Percentiles rank a stretch among this genome's conserved stretches.
Evolutionary conservation across 1,140 invertebrate genomes (phyloP).

Genomic region (Reticulitermes speratus): DNA sequence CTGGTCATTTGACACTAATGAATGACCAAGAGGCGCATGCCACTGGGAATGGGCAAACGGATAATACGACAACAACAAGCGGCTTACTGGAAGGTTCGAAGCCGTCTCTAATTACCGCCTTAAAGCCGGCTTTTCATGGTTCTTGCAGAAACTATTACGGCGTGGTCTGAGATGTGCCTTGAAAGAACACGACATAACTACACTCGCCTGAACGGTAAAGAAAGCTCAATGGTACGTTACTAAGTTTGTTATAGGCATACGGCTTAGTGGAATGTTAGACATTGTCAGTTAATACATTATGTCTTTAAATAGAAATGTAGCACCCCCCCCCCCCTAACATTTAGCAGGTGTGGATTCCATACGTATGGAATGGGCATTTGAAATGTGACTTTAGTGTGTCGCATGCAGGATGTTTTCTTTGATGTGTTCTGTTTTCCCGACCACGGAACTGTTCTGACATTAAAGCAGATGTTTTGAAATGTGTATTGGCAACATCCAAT

Average conservation of each 20-base stretch:
- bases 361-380: not conserved
- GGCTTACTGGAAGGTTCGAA: not conserved
- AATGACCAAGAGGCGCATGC: not conserved
- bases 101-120: not conserved
- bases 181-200: not conserved
- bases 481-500: not conserved
- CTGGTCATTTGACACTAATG: constrained; percentile 4
- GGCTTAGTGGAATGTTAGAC: not conserved
- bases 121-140: not conserved
- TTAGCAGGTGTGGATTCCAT: not conserved
- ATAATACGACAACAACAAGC: not conserved
- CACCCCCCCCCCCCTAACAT: not conserved
- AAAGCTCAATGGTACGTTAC: not conserved
- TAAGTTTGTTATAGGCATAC: not conserved
- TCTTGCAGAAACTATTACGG: not conserved
- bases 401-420: not conserved
- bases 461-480: not conserved
- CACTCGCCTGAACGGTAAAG: not conserved
- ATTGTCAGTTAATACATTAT: not conserved
- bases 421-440: not conserved
- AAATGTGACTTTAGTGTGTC: not conserved
- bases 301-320: not conserved
- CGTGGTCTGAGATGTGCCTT: not conserved
- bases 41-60: not conserved
- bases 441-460: not conserved